A percentile compares a stretch with the other conserved stretches of the same genome.
phyloP scores from a whole-genome alignment of 1,140 invertebrate genomes.

The Hesperophylax magnus region DNA sequence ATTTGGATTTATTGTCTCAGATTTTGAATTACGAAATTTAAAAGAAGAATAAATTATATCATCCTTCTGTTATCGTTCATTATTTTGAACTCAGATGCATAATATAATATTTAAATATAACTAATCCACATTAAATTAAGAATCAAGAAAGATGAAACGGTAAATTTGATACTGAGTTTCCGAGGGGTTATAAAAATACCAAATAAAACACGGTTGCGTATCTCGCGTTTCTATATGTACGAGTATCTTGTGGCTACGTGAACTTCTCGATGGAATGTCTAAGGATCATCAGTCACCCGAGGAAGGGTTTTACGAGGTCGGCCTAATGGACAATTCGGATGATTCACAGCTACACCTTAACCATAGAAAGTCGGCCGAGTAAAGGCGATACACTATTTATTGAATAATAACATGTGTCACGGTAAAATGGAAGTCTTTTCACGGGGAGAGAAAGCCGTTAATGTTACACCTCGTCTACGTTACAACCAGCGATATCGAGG shows the following conservation, averaged over 20 bases:
- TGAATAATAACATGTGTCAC: constrained; percentile 47
- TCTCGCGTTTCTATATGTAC: too few relatives aligned
- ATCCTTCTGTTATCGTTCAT: too few relatives aligned
- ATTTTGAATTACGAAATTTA: not conserved
- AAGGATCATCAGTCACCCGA: constrained; percentile 39
- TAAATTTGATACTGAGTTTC: not conserved
- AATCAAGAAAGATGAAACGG: not conserved
- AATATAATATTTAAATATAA: not conserved
- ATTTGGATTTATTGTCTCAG: too few relatives aligned
- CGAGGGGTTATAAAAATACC: not conserved
- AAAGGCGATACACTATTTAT: constrained; percentile 42
- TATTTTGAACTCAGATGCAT: too few relatives aligned
- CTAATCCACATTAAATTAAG: not conserved
- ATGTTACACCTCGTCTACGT: constrained; percentile 6
- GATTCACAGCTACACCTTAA: constrained; percentile 41
- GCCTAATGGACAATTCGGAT: constrained; percentile 47
- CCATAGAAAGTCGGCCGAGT: constrained; percentile 10
- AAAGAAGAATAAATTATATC: not conserved
- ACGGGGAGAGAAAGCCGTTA: constrained; percentile 29
- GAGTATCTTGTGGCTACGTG: not conserved
- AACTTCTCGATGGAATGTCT: constrained; percentile 31
- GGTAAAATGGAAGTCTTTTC: constrained; percentile 37
- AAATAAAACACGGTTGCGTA: too few relatives aligned
- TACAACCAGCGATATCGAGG: constrained; percentile 12
- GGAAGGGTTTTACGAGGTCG: constrained; percentile 39